phyloP scores from a whole-genome alignment of 2,113 vertebrate genomes.

The Phalacrocorax pelagicus region DNA sequence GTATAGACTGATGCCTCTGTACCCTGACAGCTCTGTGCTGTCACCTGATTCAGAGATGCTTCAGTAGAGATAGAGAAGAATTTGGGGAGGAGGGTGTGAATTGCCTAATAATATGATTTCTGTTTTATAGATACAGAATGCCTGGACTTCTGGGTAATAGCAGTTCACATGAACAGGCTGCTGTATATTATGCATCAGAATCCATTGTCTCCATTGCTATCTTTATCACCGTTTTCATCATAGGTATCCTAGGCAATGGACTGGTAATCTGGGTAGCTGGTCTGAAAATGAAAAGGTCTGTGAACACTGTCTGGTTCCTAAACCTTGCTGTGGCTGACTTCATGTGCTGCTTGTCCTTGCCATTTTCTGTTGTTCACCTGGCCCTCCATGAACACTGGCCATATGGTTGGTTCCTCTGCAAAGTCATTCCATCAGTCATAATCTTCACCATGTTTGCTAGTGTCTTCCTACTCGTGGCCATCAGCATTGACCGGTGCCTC shows the following conservation, averaged over 20 bases:
- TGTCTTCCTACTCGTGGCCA: slow-evolving; percentile 74
- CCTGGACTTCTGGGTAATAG: not conserved
- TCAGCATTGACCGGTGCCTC: slow-evolving; percentile 80
- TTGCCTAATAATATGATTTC: not conserved
- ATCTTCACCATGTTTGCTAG: slow-evolving; percentile 86
- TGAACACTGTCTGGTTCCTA: slow-evolving; percentile 81
- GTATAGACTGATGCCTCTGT: not conserved
- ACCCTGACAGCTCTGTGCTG: not conserved
- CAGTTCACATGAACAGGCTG: not conserved
- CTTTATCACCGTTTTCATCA: slow-evolving; percentile 64
- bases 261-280: slow-evolving; percentile 82
- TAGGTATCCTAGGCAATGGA: slow-evolving; percentile 78
- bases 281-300: slow-evolving; percentile 78
- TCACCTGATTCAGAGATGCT: not conserved
- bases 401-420: slow-evolving; percentile 77
- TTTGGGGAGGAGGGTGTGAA: not conserved
- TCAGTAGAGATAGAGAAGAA: not conserved
- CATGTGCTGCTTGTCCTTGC: slow-evolving; percentile 79
- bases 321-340: slow-evolving; percentile 82
- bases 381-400: slow-evolving; percentile 73
- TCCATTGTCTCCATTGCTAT: slow-evolving; percentile 53
- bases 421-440: slow-evolving; percentile 73
- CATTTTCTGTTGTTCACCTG: slow-evolving; percentile 73
- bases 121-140: slow-evolving; percentile 43
- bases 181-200: not conserved